These are phyloP conservation scores for Palythoa heliodiscus DNA, from an alignment of 92 coral and sea anemone species.

Conservation along the genomic window DNA sequence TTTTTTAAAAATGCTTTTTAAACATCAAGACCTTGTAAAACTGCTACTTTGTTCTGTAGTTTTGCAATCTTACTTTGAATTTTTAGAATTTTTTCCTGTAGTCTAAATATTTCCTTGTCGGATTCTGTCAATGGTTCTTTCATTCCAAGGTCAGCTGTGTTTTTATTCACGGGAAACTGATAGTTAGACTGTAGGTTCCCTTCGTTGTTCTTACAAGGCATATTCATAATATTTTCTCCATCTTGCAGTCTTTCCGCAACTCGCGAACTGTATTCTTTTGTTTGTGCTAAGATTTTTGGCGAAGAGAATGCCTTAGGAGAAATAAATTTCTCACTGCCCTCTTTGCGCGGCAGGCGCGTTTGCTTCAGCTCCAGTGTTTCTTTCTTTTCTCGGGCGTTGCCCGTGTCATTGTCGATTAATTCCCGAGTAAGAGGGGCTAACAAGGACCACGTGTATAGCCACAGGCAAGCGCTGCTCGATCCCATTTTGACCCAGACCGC, in stretches of 20 bases:
- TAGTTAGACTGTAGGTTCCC: not conserved
- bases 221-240: not conserved
- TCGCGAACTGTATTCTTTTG: not conserved
- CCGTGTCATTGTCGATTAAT: conserved; percentile 50
- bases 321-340: conserved; percentile 23
- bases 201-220: not conserved
- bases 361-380: conserved; percentile 1
- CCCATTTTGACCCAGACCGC: conserved; percentile 88
- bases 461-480: conserved; percentile 75
- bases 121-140: conserved; percentile 51
- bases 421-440: conserved; percentile 68
- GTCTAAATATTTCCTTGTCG: conserved; percentile 81
- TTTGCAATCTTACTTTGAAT: conserved; percentile 93
- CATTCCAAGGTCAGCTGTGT: not conserved
- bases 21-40: conserved; percentile 74
- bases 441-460: conserved; percentile 82
- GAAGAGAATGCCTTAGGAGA: conserved; percentile 38
- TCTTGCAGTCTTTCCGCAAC: not conserved
- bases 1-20: not conserved
- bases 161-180: not conserved
- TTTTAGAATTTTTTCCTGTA: conserved; percentile 84
- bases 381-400: not conserved
- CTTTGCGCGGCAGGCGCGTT: conserved; percentile 5
- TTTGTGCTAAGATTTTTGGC: conserved; percentile 4
- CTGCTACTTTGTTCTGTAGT: conserved; percentile 88